Base-by-base conservation (phyloP, 2,113 vertebrate species). In the Alexandromys fortis region DNA sequence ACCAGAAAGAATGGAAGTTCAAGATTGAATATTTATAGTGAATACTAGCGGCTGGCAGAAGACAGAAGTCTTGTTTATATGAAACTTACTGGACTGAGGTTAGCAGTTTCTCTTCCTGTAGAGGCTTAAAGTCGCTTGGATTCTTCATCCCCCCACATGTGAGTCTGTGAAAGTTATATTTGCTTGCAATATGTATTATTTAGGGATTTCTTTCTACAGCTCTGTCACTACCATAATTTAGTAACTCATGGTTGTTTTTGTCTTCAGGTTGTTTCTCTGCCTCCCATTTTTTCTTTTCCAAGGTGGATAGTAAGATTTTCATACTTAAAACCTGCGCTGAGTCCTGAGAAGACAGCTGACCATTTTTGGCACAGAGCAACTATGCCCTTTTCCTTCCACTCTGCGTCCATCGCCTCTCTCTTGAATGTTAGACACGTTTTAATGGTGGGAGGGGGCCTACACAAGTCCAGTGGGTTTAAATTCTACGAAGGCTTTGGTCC, bases 41-140 rank as follows among this genome's bases (percentile, higher is more conserved):
- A 94, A 45, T 68, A 61, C 5, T 55, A 30, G 67, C 63, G 63
- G 14, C 9, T 10, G 67, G 22, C 78, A 87, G 94, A 87, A 77
- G 89, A 91, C 16, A n/a, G 38, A 47, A 86, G 52, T 47, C 33
- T 21, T 92, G 38, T 86, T 68, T 45, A 47, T 4, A 72, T 45
- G 81, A 63, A 87, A 78, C 26, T 94, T 88, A 26, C 61, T 45
- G 28, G 68, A 58, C 81, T 38, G 49, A 83, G 58, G 19, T 73
- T 33, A 96, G 33, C 63, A 91, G 21, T 30, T 96, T 93, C 86
- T 94, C 42, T 78, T 94, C 35, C 83, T 58, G 49, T 28, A 73
- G 55, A 88, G 22, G 45, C 33, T 88, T 79, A 61, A 67, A 14
- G 2, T 91, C 67, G 49, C 26, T 79, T 90, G 47, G 67, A 67